Conservation (phyloP, 2,797 vertebrate genomes). For the Kryptolebias ocellatus region DNA sequence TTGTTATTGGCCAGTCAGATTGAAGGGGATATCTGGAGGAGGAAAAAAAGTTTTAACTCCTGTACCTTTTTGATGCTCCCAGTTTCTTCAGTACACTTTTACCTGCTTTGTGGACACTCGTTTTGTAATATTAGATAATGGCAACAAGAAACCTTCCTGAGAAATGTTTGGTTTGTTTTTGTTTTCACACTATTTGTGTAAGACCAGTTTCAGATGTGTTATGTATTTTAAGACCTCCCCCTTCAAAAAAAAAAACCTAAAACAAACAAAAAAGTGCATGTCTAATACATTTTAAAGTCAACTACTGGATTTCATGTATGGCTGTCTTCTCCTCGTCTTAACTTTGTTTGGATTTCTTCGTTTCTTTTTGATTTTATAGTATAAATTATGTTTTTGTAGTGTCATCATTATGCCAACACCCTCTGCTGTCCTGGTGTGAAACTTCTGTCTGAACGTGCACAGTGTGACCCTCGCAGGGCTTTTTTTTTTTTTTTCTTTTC, state of each 20-base stretch:
- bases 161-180: conserved; percentile 60
- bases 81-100: conserved; percentile 75
- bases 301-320: conserved; percentile 84
- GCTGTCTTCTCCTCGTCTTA: conserved; percentile 72
- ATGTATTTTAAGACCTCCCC: conserved; percentile 76
- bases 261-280: conserved; percentile 83
- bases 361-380: conserved; percentile 54
- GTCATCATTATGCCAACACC: conserved; percentile 78
- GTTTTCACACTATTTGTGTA: conserved; percentile 74
- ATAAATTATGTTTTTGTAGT: conserved; percentile 82
- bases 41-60: conserved; percentile 64
- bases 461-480: conserved; percentile 78
- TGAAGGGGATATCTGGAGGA: conserved; percentile 58
- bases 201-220: conserved; percentile 75
- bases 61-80: conserved; percentile 68
- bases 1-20: conserved; percentile 75
- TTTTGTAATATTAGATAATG: conserved; percentile 81
- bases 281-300: conserved; percentile 85
- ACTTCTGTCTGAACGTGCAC: conserved; percentile 79
- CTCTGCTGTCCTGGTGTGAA: conserved; percentile 82
- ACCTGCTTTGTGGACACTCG: conserved; percentile 73
- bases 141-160: conserved; percentile 74
- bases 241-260: conserved; percentile 44
- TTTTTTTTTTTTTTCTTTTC: conserved; percentile 82
- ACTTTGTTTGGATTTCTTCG: conserved; percentile 62